These are phyloP conservation scores for Chrysomela aeneicollis DNA, from an alignment of 2,888 invertebrate species.

Conservation along the genomic window DNA sequence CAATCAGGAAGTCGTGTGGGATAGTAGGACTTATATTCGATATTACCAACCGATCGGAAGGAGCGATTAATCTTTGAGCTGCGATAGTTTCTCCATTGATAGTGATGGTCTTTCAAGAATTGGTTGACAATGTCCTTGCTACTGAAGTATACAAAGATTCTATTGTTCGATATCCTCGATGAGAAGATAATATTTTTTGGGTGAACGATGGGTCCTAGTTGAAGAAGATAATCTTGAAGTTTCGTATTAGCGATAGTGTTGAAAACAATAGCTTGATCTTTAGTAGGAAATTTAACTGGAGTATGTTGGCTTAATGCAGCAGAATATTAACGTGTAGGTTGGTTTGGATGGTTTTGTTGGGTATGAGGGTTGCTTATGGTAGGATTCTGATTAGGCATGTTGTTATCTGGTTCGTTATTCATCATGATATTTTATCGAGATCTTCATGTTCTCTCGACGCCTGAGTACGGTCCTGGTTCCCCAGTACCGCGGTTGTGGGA, in stretches of 20 bases:
- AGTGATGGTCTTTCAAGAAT: constrained; percentile 16
- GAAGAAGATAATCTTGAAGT: constrained; percentile 26
- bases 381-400: neutral
- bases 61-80: constrained; percentile 37
- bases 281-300: constrained; percentile 17
- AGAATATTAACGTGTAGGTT: constrained; percentile 14
- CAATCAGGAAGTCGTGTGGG: constrained; percentile 12
- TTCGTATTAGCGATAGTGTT: constrained; percentile 22
- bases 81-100: constrained; percentile 17
- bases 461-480: constrained; percentile 5
- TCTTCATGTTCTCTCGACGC: neutral
- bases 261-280: constrained; percentile 17
- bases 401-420: neutral
- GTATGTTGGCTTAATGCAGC: constrained; percentile 17
- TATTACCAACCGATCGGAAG: constrained; percentile 41
- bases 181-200: constrained; percentile 34
- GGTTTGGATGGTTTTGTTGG: neutral
- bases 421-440: neutral
- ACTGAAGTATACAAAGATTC: constrained; percentile 28
- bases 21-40: constrained; percentile 45
- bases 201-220: constrained; percentile 25
- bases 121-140: constrained; percentile 27
- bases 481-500: neutral
- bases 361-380: constrained; percentile 1
- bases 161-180: constrained; percentile 39